Percentiles rank a stretch among this genome's conserved stretches.
Conservation (phyloP, 2,888 invertebrate species). For the Sarcophaga carnaria region DNA sequence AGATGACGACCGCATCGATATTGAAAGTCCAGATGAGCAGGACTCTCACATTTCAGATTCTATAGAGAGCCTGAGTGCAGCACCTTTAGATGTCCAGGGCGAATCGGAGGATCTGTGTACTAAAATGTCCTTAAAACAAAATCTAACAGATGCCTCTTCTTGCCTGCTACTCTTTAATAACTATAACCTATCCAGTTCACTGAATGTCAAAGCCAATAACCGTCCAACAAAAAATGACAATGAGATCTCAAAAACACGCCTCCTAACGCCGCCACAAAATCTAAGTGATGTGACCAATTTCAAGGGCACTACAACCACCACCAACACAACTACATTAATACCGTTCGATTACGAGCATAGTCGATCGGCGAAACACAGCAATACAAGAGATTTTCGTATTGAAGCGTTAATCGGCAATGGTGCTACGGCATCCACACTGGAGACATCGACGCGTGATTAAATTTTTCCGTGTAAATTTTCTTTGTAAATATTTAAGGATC, state of each 20-base stretch:
- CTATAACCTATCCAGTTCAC: slow-evolving; percentile 76
- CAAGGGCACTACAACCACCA: slow-evolving; percentile 69
- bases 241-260: slow-evolving; percentile 40
- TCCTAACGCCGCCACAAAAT: slow-evolving; percentile 34
- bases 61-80: slow-evolving; percentile 78
- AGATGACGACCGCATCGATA: slow-evolving; percentile 81
- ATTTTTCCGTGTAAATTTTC: slow-evolving; percentile 15
- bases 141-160: slow-evolving; percentile 72
- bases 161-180: slow-evolving; percentile 78
- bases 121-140: slow-evolving; percentile 35
- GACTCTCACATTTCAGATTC: slow-evolving; percentile 81
- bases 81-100: slow-evolving; percentile 74
- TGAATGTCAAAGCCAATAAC: slow-evolving; percentile 72
- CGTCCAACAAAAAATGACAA: slow-evolving; percentile 74
- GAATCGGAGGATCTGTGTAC: slow-evolving; percentile 69
- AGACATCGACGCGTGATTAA: slow-evolving; percentile 40
- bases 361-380: slow-evolving; percentile 76
- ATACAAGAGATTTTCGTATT: slow-evolving; percentile 81
- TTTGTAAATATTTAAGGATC: slow-evolving; percentile 49
- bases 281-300: slow-evolving; percentile 64
- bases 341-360: slow-evolving; percentile 75
- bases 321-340: slow-evolving; percentile 56
- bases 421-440: not conserved
- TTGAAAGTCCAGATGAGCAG: slow-evolving; percentile 80
- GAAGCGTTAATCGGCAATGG: slow-evolving; percentile 80